Base-by-base conservation (phyloP, 2,888 invertebrate genomes). In the Tipula helvola region DNA sequence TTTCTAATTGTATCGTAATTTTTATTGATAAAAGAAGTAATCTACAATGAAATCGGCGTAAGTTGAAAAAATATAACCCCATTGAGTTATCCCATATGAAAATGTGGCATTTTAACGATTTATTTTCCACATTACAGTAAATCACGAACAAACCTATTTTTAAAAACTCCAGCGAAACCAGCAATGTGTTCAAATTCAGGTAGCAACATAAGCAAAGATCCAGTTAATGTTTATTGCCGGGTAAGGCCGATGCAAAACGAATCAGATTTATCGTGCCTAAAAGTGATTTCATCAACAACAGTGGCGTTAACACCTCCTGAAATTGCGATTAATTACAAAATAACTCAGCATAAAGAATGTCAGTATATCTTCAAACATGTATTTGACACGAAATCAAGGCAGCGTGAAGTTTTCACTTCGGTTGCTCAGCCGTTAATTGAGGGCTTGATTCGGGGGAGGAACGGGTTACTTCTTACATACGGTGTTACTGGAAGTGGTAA, bases 401-500 rank as follows among this genome's bases (percentile, higher is more conserved):
- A 99, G 90, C 95, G 95, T 90, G 96, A 96, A 87, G 92, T 98
- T 2, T 98, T 98, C 91, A 95, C 96, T 88, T 93, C 94, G 89
- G 95, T 97, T 0, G 97, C 97, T 0, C 92, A 96, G 86, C 98
- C 98, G 0, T 92, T 99, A 16, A 95, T 99, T 0, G 95, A 97
- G 89, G 96, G 96, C 89, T 92, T 99, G 5, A 92, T 99, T 39
- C 94, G 94, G 88, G 99, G 99, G 16, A 96, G 96, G 91, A 99
- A 98, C 92, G 97, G 97, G 88, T 93, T 99, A 42, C 92, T 99
- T 86, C 99, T 99, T 91, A 97, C 99, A 0, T 99, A 99, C 90
- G 99, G 99, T 16, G 97, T 99, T 4, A 99, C 99, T 0, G 98
- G 98, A 3, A 96, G 96, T 89, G 99, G 99, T 0, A 99, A 99